Evolutionary conservation across 2,888 invertebrate species (phyloP).

Genomic region (Cataglyphis albicans): DNA sequence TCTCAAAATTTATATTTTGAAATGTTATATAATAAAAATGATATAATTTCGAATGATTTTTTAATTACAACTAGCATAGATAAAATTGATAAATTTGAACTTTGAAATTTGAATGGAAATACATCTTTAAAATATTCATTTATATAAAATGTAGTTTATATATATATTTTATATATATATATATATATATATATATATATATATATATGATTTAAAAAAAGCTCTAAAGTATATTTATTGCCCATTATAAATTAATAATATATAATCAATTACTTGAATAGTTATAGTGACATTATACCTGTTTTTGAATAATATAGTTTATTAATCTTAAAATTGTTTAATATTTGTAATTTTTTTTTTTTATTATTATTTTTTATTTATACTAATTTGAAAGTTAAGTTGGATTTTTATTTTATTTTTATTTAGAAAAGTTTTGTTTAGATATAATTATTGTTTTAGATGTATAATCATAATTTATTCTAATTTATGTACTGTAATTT

Average conservation of each 20-base stretch:
- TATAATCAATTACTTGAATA: background rate
- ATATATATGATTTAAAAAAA: no score
- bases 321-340: background rate
- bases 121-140: no score
- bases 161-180: no score
- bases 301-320: background rate
- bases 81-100: no score
- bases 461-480: conserved; percentile 23
- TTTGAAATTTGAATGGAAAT: no score
- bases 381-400: background rate
- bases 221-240: background rate
- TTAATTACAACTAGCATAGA: no score
- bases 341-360: background rate
- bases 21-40: no score
- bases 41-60: no score
- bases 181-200: background rate
- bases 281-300: background rate
- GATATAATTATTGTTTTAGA: background rate
- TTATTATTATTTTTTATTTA: background rate
- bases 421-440: background rate
- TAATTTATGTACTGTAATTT: conserved; percentile 78
- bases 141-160: background rate
- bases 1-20: no score
- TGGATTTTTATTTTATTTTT: background rate
- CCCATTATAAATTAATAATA: background rate